Conservation (phyloP, 2,888 invertebrate genomes). For the Branchipolynoe longqiensis region DNA sequence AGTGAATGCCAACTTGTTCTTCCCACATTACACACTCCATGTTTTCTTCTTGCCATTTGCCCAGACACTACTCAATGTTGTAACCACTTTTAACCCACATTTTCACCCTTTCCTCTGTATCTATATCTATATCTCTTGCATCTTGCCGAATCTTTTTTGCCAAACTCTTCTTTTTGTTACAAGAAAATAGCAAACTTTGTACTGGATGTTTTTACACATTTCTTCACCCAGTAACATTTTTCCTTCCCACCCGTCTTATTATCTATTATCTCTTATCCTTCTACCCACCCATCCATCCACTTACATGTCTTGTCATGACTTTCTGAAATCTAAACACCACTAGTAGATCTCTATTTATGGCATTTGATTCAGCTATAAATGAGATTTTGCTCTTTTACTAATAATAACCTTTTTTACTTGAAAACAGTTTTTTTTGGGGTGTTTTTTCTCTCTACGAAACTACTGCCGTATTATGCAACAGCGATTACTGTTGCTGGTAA, state of each 20-base stretch:
- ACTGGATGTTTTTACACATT: constrained; percentile 39
- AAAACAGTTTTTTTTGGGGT: too few relatives aligned
- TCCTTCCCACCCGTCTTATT: too few relatives aligned
- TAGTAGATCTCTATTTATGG: constrained; percentile 48
- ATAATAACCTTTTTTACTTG: too few relatives aligned
- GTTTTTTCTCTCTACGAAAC: too few relatives aligned
- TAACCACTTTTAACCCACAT: constrained; percentile 22
- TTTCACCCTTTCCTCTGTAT: constrained; percentile 20
- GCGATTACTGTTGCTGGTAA: too few relatives aligned
- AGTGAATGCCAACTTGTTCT: neutral
- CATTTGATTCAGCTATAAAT: constrained; percentile 28
- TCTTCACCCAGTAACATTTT: constrained; percentile 35
- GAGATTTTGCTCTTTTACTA: constrained; percentile 32
- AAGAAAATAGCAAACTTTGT: constrained; percentile 39
- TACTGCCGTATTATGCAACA: too few relatives aligned
- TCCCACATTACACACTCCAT: constrained; percentile 31
- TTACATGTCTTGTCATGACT: constrained; percentile 13
- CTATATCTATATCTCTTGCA: constrained; percentile 42
- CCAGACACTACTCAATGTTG: constrained; percentile 46
- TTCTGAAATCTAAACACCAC: constrained; percentile 30
- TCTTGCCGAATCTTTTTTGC: constrained; percentile 38
- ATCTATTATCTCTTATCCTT: too few relatives aligned
- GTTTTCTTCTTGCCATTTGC: constrained; percentile 35
- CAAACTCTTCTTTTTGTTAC: constrained; percentile 31
- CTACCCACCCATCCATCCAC: too few relatives aligned